Evolutionary conservation across 2,888 invertebrate species (phyloP).

Genomic region (Latrodectus hesperus): DNA sequence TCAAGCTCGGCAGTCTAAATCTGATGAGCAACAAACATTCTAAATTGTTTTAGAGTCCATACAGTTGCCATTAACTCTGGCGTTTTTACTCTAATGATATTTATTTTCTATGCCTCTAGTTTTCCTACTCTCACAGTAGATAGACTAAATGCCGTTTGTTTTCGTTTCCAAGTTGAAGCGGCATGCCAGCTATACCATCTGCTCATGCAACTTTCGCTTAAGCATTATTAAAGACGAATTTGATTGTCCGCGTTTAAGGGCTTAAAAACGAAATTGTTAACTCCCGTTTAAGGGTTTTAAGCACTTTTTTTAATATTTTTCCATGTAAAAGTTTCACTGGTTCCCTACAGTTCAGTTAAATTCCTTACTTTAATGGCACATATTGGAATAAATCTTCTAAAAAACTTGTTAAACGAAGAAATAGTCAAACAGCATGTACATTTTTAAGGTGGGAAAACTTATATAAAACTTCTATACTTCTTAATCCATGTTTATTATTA

Average conservation of each 20-base stretch:
- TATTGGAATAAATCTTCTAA: slow-evolving; percentile 3
- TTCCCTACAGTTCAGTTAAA: neutral
- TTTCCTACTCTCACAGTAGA: slow-evolving; percentile 6
- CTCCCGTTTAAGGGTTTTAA: neutral
- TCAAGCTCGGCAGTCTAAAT: neutral
- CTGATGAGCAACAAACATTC: neutral
- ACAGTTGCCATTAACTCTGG: neutral
- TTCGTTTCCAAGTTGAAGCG: neutral
- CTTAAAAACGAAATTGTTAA: no score
- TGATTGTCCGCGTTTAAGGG: no score
- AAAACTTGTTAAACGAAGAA: neutral
- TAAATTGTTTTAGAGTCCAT: neutral
- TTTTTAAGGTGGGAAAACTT: neutral
- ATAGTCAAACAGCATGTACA: neutral
- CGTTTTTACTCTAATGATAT: neutral
- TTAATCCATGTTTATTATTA: neutral
- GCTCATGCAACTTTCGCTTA: neutral
- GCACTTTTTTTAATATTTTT: neutral
- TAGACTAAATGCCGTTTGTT: neutral
- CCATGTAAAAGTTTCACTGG: neutral
- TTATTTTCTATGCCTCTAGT: neutral
- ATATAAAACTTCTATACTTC: neutral
- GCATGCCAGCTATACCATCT: slow-evolving; percentile 3
- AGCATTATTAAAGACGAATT: no score
- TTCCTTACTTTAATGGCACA: neutral